Evolutionary conservation across 2,888 invertebrate genomes (phyloP), one percentile per base, ranked within the genome.

Genomic region (Nasonia oneida): DNA sequence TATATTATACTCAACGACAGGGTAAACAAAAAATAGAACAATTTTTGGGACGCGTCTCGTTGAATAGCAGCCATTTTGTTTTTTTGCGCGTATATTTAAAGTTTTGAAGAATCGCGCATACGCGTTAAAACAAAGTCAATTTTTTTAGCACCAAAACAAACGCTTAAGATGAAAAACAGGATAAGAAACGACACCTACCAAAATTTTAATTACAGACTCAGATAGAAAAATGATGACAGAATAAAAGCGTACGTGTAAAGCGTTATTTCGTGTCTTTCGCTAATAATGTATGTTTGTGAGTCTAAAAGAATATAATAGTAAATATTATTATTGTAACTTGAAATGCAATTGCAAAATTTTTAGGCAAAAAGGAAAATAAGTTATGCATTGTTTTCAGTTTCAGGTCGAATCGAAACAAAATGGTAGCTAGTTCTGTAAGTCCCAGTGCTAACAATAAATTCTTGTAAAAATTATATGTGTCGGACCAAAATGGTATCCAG

Each of bases 1-100:
- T 90, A 90, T 90, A 92, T 92, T 91, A 89, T 91, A 93, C 92
- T 93, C 90, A 90, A 92, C 89, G 91, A 93, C 93, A 93, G 93
- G 93, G 93, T 93, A 93, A 91, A 90, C 88, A 87, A 87, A 89
- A 89, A 88, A 86, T 88, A 88, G 86, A 88, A 88, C 88, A 89
- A 89, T 90, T 89, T 86, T 90, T 89, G 89, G 89, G 88, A 91
- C 88, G 89, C 88, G 89, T 89, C 89, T 90, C 89, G 89, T 90
- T 89, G 90, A 91, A 90, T 90, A 89, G 90, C 91, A 89, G 89
- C 91, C 90, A 91, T 91, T 93, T 92, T 92, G 90, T 92, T 90
- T 89, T 90, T 89, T 88, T 88, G 87, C 87, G 88, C 83, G 88
- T 74, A 89, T 86, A 84, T 85, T 81, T 85, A 82, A 87, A 71